Base-by-base conservation (phyloP, 2,888 invertebrate genomes). In the Morpho deidamia region DNA sequence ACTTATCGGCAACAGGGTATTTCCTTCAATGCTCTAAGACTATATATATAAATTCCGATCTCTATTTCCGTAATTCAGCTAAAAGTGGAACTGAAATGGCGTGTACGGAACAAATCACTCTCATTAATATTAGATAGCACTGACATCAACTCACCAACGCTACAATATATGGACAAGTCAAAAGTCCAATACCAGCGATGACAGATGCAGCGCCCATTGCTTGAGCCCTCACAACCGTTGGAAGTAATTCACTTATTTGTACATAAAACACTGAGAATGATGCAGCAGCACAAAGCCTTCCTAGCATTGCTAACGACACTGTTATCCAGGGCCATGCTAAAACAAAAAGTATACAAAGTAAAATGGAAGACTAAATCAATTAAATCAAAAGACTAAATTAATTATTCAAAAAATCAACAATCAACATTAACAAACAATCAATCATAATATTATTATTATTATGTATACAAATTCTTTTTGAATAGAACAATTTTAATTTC, bases 241-340 rank as follows among this genome's bases (percentile, higher is more conserved):
- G 94, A 59, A 93, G 81, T 4, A 94, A 74, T 68, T 94, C 94
- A 0, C 93, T 93, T 2, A 93, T 92, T 67, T 93, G 91, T 2
- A 94, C 93, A 76, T 94, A 94, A 75, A 94, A 93, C 0, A 93
- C 92, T 0, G 93, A 91, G 67, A 93, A 94, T 0, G 93, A 92
- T 0, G 93, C 92, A 3, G 93, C 93, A n/a, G 92, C 92, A 37
- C 92, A 92, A 44, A 93, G 89, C 59, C 93, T 91, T 0, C 93
- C 93, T 50, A 93, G 73, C 91, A 93, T 93, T 7, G 93, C 93
- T 50, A 94, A 72, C 0, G 84, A 81, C 0, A 93, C 92, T 9
- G 92, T 92, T 43, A 93, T 81, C 93, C 92, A 93, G 0, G 92
- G 91, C 70, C 88, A 88, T 1, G 90, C 92, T 92, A 72, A 7